Evolutionary conservation across 2,888 invertebrate species (phyloP).

Genomic region (Meiosimyza decipiens): DNA sequence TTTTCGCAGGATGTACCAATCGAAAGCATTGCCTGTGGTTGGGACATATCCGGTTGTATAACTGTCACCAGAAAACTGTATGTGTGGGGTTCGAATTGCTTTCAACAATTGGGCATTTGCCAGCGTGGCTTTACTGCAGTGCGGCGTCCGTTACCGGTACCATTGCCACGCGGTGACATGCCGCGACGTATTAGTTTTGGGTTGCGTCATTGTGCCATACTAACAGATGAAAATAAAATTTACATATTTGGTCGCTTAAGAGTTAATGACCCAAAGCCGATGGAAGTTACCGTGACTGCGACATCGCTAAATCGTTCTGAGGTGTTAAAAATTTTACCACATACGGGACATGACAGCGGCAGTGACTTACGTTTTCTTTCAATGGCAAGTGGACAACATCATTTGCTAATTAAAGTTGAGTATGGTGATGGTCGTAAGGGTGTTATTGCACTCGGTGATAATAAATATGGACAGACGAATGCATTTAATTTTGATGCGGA

Average conservation of each 20-base stretch:
- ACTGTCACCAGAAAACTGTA: slow-evolving; percentile 76
- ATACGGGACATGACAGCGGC: slow-evolving; percentile 43
- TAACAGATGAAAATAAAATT: slow-evolving; percentile 59
- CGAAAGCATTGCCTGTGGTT: slow-evolving; percentile 78
- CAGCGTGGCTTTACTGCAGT: slow-evolving; percentile 63
- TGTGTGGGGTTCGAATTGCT: slow-evolving; percentile 86
- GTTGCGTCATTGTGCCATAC: slow-evolving; percentile 61
- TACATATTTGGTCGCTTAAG: slow-evolving; percentile 62
- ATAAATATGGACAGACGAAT: slow-evolving; percentile 81
- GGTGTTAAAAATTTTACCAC: slow-evolving; percentile 56
- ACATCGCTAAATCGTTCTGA: slow-evolving; percentile 58
- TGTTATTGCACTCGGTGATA: slow-evolving; percentile 82
- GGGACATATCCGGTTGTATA: slow-evolving; percentile 84
- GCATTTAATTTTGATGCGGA: slow-evolving; percentile 68
- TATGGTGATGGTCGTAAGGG: slow-evolving; percentile 55
- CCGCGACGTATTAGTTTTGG: slow-evolving; percentile 60
- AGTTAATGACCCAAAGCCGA: slow-evolving; percentile 56
- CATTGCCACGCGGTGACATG: slow-evolving; percentile 58
- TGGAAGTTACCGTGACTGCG: slow-evolving; percentile 56
- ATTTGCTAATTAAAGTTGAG: slow-evolving; percentile 67
- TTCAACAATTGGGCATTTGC: slow-evolving; percentile 80
- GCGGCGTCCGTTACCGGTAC: slow-evolving; percentile 58
- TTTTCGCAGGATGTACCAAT: slow-evolving; percentile 72
- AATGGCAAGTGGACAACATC: slow-evolving; percentile 84
- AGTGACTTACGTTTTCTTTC: slow-evolving; percentile 69